Percentiles rank a stretch among this genome's conserved stretches.
These are phyloP conservation scores for Hydrolagus affinis DNA, from an alignment of 2,113 vertebrate genomes.

Conservation along the genomic window DNA sequence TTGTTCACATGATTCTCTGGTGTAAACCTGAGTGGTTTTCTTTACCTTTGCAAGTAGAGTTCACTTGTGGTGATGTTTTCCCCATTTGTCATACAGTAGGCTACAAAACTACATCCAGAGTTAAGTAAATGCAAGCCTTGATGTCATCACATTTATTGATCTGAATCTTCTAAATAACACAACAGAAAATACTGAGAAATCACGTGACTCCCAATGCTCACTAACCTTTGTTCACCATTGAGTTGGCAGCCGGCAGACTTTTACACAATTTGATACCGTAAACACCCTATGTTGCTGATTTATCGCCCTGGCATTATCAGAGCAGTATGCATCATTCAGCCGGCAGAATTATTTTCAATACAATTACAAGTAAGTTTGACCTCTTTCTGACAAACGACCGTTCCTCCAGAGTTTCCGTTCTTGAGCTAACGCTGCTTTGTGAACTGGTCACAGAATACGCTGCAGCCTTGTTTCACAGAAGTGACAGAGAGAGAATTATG, in stretches of 20 bases:
- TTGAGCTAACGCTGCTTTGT: no score
- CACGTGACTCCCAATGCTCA: slow-evolving; percentile 13
- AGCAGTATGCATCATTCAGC: neutral
- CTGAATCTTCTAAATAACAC: neutral
- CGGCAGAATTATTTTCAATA: neutral
- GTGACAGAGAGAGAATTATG: neutral
- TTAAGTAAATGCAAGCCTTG: neutral
- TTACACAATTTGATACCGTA: neutral
- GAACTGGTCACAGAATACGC: neutral
- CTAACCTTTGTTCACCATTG: neutral
- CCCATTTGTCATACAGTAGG: neutral
- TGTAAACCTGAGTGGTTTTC: slow-evolving; percentile 27
- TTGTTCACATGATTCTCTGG: slow-evolving; percentile 28
- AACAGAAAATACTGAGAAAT: slow-evolving; percentile 28
- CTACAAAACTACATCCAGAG: neutral
- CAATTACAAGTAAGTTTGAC: neutral
- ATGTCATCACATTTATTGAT: slow-evolving; percentile 24
- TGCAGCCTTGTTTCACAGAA: no score
- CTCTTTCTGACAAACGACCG: neutral
- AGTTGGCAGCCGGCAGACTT: neutral
- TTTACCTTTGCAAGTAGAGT: slow-evolving; percentile 6
- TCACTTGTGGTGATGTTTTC: slow-evolving; percentile 12
- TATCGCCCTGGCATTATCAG: neutral
- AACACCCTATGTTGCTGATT: neutral
- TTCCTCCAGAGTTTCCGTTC: neutral